phyloP scores from a whole-genome alignment of 2,797 vertebrate genomes.

The Chelmon rostratus region DNA sequence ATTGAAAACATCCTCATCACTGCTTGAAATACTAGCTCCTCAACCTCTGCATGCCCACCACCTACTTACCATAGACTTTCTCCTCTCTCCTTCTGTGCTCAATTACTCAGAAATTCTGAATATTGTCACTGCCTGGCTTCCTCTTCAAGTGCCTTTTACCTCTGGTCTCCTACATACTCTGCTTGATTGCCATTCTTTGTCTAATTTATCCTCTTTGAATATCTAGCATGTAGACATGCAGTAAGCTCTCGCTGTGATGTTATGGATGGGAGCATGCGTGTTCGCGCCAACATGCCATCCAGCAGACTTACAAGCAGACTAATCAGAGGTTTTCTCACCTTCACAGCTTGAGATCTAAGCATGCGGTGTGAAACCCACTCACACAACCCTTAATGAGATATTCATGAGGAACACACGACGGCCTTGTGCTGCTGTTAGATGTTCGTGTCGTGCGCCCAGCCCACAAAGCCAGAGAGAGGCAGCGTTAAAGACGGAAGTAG shows the following conservation, averaged over 20 bases:
- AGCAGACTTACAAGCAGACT: conserved; percentile 4
- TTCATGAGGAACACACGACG: conserved; percentile 25
- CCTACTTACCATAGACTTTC: background rate
- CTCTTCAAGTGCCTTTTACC: conserved; percentile 12
- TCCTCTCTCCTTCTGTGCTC: background rate
- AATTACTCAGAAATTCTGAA: conserved; percentile 11
- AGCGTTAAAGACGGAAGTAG: background rate
- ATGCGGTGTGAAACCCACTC: background rate
- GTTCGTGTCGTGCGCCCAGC: background rate
- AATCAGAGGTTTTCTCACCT: conserved; percentile 51
- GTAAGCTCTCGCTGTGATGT: background rate
- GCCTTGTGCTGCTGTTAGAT: background rate
- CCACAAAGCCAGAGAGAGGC: background rate
- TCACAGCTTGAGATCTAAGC: conserved; percentile 3
- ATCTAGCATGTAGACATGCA: background rate
- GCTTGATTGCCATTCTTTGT: conserved; percentile 10
- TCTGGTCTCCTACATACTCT: background rate
- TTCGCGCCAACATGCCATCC: conserved; percentile 10
- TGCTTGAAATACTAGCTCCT: conserved; percentile 23
- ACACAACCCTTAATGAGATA: conserved; percentile 19
- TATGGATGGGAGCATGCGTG: background rate
- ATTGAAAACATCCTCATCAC: conserved; percentile 39
- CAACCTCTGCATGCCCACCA: background rate
- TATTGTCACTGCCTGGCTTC: background rate
- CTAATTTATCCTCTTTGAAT: conserved; percentile 10